Conservation (phyloP, 1,140 invertebrate species). For the Cyclargus thomasi region DNA sequence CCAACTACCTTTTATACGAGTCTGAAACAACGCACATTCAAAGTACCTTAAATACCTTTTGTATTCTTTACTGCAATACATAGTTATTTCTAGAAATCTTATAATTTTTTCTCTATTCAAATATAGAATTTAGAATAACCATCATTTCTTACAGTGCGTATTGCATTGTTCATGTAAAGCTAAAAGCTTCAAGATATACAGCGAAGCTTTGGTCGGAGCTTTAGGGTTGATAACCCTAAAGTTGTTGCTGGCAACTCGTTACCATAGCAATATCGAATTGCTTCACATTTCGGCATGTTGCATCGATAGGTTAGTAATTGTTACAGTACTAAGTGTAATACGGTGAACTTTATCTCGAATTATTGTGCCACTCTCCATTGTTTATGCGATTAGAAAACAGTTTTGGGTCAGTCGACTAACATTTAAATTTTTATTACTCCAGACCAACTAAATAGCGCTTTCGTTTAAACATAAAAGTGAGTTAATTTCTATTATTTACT, state of each 20-base stretch:
- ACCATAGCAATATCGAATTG: slow-evolving; percentile 65
- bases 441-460: background rate
- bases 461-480: too few relatives aligned
- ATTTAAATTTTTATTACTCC: background rate
- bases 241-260: slow-evolving; percentile 28
- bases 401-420: background rate
- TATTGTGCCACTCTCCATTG: background rate
- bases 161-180: background rate
- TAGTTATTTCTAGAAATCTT: too few relatives aligned
- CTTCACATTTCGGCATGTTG: slow-evolving; percentile 26
- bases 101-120: too few relatives aligned
- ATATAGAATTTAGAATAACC: too few relatives aligned
- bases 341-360: background rate
- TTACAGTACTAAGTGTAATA: background rate
- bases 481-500: too few relatives aligned
- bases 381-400: background rate
- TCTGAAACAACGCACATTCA: background rate
- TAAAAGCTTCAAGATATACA: background rate
- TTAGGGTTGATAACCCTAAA: background rate
- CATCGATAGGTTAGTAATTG: slow-evolving; percentile 4
- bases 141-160: background rate
- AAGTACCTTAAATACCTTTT: background rate
- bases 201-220: background rate
- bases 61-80: background rate
- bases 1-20: background rate